These are phyloP conservation scores for Agrilus biguttatus DNA, from an alignment of 2,888 invertebrate species.

Conservation along the genomic window DNA sequence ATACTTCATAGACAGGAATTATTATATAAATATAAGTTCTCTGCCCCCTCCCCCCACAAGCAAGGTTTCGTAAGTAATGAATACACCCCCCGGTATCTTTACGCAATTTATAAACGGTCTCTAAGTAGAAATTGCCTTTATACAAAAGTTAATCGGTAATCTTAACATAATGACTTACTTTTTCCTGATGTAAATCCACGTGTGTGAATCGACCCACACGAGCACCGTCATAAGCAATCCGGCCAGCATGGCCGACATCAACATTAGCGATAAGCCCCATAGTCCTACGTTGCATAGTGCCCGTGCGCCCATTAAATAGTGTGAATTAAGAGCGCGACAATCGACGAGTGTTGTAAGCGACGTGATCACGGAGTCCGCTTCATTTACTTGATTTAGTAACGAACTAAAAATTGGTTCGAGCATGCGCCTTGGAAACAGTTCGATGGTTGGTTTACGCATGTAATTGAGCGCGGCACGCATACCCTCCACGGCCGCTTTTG, in stretches of 20 bases:
- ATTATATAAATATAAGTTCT: too few species aligned
- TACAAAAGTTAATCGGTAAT: too few species aligned
- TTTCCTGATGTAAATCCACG: slow-evolving; percentile 92
- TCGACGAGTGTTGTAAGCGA: slow-evolving; percentile 59
- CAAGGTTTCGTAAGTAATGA: too few species aligned
- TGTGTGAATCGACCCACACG: slow-evolving; percentile 89
- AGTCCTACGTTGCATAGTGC: slow-evolving; percentile 74
- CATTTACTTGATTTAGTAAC: slow-evolving; percentile 61
- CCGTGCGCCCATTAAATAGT: slow-evolving; percentile 65
- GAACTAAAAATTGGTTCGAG: slow-evolving; percentile 63
- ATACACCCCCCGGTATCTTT: too few species aligned
- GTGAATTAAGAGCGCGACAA: slow-evolving; percentile 69
- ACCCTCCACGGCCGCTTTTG: slow-evolving; percentile 31
- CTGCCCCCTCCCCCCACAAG: too few species aligned
- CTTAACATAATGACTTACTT: slow-evolving; percentile 41
- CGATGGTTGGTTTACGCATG: slow-evolving; percentile 35
- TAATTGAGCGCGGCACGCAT: slow-evolving; percentile 36
- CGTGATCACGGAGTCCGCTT: slow-evolving; percentile 57
- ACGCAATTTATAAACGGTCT: too few species aligned
- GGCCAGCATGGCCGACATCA: slow-evolving; percentile 72
- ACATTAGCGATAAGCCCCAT: slow-evolving; percentile 70
- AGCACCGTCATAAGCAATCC: slow-evolving; percentile 83
- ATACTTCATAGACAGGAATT: too few species aligned
- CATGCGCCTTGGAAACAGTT: slow-evolving; percentile 36
- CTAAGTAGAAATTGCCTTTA: too few species aligned